Conservation (phyloP, 2,797 vertebrate genomes). For the Myotis planiceps region DNA sequence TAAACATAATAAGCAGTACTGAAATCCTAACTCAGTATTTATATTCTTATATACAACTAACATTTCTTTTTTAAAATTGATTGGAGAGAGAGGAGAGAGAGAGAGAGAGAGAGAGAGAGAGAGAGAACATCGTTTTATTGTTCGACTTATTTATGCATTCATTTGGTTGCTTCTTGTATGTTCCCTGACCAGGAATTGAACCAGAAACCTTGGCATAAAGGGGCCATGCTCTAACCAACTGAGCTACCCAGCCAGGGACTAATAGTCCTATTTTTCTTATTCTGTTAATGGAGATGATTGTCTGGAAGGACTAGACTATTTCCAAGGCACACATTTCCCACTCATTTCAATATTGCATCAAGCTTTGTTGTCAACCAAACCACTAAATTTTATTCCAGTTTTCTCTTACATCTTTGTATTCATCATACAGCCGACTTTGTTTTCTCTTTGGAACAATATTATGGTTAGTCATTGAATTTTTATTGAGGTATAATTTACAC, state of each 20-base stretch:
- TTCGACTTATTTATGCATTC: neutral
- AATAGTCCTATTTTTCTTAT: neutral
- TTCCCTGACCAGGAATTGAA: neutral
- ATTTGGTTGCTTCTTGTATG: neutral
- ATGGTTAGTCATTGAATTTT: neutral
- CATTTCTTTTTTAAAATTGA: neutral
- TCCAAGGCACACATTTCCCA: neutral
- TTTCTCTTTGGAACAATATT: slow-evolving; percentile 44
- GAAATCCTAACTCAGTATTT: neutral
- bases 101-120: neutral
- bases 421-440: neutral
- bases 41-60: neutral
- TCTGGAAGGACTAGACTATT: neutral
- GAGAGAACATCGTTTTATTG: neutral
- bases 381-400: neutral
- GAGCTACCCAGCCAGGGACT: neutral
- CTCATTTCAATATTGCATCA: neutral
- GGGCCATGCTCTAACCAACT: neutral
- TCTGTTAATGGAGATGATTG: neutral
- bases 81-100: neutral
- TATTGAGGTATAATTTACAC: slow-evolving; percentile 27
- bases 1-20: neutral
- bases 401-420: neutral
- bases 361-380: neutral
- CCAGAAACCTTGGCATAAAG: neutral